phyloP scores from a whole-genome alignment of 1,140 invertebrate genomes.

The Adoxophyes honmai region DNA sequence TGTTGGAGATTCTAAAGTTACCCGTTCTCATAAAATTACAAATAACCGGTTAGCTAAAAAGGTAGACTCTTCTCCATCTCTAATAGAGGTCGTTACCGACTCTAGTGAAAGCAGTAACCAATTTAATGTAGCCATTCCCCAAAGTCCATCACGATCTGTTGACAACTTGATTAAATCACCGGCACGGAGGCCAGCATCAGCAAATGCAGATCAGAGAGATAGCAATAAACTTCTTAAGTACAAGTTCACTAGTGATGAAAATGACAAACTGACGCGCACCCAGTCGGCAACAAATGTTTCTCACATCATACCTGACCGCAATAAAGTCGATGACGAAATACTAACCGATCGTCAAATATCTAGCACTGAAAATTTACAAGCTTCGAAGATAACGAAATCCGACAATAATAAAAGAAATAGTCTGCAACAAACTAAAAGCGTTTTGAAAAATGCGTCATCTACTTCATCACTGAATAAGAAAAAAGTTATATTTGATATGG shows the following conservation, averaged over 20 bases:
- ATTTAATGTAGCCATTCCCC: conserved; percentile 22
- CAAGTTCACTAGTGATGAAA: conserved; percentile 13
- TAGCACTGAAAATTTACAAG: conserved; percentile 45
- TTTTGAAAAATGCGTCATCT: conserved; percentile 77
- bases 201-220: conserved; percentile 24
- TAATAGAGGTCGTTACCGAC: conserved; percentile 28
- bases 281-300: conserved; percentile 29
- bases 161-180: conserved; percentile 57
- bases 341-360: conserved; percentile 17
- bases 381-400: conserved; percentile 36
- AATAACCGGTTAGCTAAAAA: conserved; percentile 12
- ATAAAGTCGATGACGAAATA: conserved; percentile 9
- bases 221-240: conserved; percentile 23
- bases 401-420: conserved; percentile 48
- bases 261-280: conserved; percentile 23
- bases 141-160: conserved; percentile 35
- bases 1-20: no score
- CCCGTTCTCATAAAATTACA: neutral
- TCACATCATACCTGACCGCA: conserved; percentile 15
- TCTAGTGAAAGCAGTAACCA: conserved; percentile 33
- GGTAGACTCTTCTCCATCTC: conserved; percentile 13
- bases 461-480: conserved; percentile 77
- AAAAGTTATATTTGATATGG: conserved; percentile 80
- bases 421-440: conserved; percentile 72
- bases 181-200: conserved; percentile 37